These are phyloP conservation scores for Bufo gargarizans DNA, from an alignment of 2,113 vertebrate species.

Conservation along the genomic window DNA sequence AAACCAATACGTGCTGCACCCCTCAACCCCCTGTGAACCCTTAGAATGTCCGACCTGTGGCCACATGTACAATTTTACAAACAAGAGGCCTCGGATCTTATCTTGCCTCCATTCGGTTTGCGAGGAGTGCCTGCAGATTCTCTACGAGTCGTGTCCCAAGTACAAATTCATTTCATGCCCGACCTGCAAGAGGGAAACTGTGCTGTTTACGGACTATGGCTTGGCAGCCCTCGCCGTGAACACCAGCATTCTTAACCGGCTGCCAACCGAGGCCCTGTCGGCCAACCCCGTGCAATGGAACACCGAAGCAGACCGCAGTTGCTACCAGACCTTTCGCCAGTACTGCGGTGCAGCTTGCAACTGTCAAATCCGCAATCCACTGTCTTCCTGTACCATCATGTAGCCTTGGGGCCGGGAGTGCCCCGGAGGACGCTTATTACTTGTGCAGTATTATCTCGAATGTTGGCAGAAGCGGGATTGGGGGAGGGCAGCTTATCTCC, in stretches of 20 bases:
- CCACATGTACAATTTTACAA: conserved; percentile 93
- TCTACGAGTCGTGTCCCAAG: conserved; percentile 98
- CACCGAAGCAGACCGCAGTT: conserved; percentile 93
- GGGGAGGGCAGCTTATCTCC: neutral
- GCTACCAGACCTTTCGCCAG: conserved; percentile 99
- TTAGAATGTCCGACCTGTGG: conserved; percentile 96
- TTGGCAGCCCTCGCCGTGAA: conserved; percentile 96
- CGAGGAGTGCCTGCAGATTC: conserved; percentile 98
- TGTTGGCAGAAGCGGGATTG: neutral
- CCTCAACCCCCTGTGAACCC: conserved; percentile 85
- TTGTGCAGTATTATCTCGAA: conserved; percentile 33
- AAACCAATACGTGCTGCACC: conserved; percentile 92
- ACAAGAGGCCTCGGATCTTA: conserved; percentile 94
- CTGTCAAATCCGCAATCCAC: conserved; percentile 93
- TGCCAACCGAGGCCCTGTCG: conserved; percentile 84
- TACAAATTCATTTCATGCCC: conserved; percentile 99
- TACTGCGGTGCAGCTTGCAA: conserved; percentile 98
- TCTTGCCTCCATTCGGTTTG: conserved; percentile 98
- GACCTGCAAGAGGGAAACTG: conserved; percentile 94
- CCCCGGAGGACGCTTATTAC: neutral
- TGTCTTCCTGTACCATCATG: conserved; percentile 98
- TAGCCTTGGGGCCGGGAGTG: conserved; percentile 63
- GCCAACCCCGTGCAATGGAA: conserved; percentile 91
- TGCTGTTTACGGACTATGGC: conserved; percentile 98
- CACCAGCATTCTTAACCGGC: conserved; percentile 95